Conservation (phyloP, 2,888 invertebrate species). For the Cosmopolites sordidus region DNA sequence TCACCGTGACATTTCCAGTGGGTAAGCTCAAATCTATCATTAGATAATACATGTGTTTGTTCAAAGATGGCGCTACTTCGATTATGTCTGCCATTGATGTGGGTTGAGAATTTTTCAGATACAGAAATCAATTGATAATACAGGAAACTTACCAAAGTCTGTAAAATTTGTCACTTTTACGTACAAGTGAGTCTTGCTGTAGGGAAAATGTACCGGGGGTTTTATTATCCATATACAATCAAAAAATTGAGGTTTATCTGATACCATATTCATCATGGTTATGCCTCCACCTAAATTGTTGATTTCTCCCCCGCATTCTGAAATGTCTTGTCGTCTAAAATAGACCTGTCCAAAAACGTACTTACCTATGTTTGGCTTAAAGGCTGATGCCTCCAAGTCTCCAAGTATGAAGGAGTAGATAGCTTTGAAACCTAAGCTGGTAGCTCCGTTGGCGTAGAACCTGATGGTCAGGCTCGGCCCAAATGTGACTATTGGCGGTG, state of each 20-base stretch:
- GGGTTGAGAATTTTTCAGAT: no score
- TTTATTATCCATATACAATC: slow-evolving; percentile 71
- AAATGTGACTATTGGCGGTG: slow-evolving; percentile 61
- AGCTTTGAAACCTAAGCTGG: slow-evolving; percentile 63
- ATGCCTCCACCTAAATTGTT: slow-evolving; percentile 67
- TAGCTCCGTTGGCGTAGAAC: slow-evolving; percentile 68
- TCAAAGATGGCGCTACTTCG: no score
- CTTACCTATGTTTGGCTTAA: slow-evolving; percentile 34
- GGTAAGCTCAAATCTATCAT: no score
- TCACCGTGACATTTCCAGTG: no score
- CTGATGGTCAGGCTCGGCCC: slow-evolving; percentile 60
- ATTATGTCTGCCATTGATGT: no score
- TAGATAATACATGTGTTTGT: no score
- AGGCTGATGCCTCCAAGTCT: slow-evolving; percentile 28
- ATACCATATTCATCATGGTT: slow-evolving; percentile 71
- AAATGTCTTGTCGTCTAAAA: neutral
- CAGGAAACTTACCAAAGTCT: slow-evolving; percentile 41
- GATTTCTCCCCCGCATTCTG: slow-evolving; percentile 68
- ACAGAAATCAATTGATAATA: no score
- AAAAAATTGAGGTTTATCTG: slow-evolving; percentile 55
- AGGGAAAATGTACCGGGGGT: slow-evolving; percentile 59
- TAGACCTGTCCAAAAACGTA: no score
- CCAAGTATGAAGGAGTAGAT: slow-evolving; percentile 46
- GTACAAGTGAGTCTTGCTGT: slow-evolving; percentile 64
- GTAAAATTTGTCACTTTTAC: slow-evolving; percentile 49